phyloP scores from a whole-genome alignment of 92 coral and sea anemone genomes.

The Phymanthus crucifer region DNA sequence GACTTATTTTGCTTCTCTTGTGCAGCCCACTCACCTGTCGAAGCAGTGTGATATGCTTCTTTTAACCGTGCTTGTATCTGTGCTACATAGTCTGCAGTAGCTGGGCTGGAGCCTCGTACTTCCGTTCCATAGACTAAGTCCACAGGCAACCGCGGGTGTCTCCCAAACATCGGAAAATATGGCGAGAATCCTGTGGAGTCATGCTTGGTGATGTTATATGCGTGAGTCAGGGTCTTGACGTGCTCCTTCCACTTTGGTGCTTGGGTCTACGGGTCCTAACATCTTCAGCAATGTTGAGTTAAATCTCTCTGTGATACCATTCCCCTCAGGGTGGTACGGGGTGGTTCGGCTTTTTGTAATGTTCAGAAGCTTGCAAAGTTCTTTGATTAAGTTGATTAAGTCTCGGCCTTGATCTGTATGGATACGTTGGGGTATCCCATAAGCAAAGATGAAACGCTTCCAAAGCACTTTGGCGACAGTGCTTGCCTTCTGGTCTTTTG shows the following conservation, averaged over 20 bases:
- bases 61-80: not conserved
- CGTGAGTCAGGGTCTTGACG: too few relatives aligned
- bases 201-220: not conserved
- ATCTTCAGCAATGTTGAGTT: not conserved
- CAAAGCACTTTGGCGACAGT: not conserved
- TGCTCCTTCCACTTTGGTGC: not conserved
- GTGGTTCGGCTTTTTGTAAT: not conserved
- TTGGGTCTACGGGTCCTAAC: conserved; percentile 8
- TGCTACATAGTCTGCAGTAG: not conserved
- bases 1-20: too few relatives aligned
- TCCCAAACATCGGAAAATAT: conserved; percentile 7
- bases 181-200: not conserved
- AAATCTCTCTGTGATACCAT: conserved; percentile 10
- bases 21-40: not conserved
- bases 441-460: conserved; percentile 23
- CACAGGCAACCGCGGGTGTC: conserved; percentile 3
- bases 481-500: conserved; percentile 1
- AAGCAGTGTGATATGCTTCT: not conserved
- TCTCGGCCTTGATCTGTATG: conserved; percentile 52
- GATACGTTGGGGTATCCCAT: conserved; percentile 46
- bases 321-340: conserved; percentile 3
- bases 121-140: not conserved
- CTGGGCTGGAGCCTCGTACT: not conserved
- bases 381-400: conserved; percentile 10
- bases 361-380: not conserved